Evolutionary conservation across 2,113 vertebrate genomes (phyloP).

Genomic region (Hymenochirus boettgeri): DNA sequence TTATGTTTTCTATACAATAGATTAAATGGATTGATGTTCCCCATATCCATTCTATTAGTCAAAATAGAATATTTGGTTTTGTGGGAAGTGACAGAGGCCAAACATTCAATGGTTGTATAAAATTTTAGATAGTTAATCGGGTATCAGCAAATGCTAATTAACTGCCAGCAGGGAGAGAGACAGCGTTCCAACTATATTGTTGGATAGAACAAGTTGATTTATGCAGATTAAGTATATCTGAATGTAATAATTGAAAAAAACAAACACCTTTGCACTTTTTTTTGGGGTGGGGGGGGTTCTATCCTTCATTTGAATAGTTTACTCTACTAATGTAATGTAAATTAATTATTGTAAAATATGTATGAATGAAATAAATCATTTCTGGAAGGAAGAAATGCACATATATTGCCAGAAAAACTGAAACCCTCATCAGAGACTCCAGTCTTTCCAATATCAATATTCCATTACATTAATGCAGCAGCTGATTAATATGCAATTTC

Average conservation of each 20-base stretch:
- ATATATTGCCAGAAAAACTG: conserved; percentile 28
- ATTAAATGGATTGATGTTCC: too few relatives aligned
- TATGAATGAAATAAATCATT: conserved; percentile 28
- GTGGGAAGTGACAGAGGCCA: too few relatives aligned
- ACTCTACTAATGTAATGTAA: conserved; percentile 23
- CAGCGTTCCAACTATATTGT: too few relatives aligned
- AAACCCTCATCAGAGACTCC: conserved; percentile 20
- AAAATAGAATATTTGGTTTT: too few relatives aligned
- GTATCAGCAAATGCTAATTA: too few relatives aligned
- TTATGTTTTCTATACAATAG: too few relatives aligned
- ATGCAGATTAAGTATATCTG: neutral
- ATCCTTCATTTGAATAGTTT: conserved; percentile 3
- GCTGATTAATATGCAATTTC: conserved; percentile 48
- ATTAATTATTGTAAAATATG: conserved; percentile 33
- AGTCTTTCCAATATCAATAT: conserved; percentile 30
- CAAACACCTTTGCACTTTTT: conserved; percentile 5
- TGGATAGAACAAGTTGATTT: too few relatives aligned
- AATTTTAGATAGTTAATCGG: too few relatives aligned
- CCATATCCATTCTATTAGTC: too few relatives aligned
- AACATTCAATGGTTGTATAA: too few relatives aligned
- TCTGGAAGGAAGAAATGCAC: conserved; percentile 19
- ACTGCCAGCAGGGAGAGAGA: too few relatives aligned
- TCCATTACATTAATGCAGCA: conserved; percentile 29
- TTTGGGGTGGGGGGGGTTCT: too few relatives aligned
- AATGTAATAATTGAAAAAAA: conserved; percentile 19